A percentile compares a stretch with the other conserved stretches of the same genome.
Evolutionary conservation across 2,888 invertebrate species (phyloP).

Genomic region (Cephonodes hylas): DNA sequence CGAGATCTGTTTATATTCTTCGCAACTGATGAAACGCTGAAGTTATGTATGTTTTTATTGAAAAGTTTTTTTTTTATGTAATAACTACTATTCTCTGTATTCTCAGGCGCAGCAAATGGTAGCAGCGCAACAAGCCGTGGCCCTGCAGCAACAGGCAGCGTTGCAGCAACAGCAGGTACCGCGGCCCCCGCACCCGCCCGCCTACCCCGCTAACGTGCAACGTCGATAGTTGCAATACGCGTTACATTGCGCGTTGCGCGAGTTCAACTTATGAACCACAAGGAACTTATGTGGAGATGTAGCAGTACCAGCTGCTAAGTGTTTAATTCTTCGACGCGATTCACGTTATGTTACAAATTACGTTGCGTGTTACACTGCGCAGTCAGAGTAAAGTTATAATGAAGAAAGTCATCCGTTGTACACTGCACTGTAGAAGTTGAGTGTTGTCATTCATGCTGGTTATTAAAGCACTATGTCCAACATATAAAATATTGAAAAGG

Average conservation of each 20-base stretch:
- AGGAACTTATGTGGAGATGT: neutral
- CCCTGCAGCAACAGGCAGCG: slow-evolving; percentile 80
- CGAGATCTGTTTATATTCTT: too few species aligned
- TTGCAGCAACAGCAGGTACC: slow-evolving; percentile 86
- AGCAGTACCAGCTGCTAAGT: neutral
- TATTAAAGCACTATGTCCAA: neutral
- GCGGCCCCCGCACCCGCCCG: slow-evolving; percentile 69
- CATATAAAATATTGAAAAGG: neutral
- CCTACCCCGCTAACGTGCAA: slow-evolving; percentile 62
- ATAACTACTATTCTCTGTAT: neutral
- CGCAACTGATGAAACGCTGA: too few species aligned
- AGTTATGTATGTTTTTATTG: too few species aligned
- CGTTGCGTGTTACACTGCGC: neutral
- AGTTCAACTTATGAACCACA: too few species aligned
- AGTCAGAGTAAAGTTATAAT: neutral
- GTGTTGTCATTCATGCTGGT: neutral
- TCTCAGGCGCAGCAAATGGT: slow-evolving; percentile 78
- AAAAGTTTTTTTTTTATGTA: too few species aligned
- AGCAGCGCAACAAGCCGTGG: slow-evolving; percentile 81
- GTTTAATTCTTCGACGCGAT: neutral
- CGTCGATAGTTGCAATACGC: slow-evolving; percentile 47
- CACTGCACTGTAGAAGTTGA: neutral
- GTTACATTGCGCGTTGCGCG: neutral
- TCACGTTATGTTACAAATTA: neutral
- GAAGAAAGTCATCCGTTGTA: neutral